Base-by-base conservation (phyloP, 2,888 invertebrate genomes). In the Dolichomitus sp. region DNA sequence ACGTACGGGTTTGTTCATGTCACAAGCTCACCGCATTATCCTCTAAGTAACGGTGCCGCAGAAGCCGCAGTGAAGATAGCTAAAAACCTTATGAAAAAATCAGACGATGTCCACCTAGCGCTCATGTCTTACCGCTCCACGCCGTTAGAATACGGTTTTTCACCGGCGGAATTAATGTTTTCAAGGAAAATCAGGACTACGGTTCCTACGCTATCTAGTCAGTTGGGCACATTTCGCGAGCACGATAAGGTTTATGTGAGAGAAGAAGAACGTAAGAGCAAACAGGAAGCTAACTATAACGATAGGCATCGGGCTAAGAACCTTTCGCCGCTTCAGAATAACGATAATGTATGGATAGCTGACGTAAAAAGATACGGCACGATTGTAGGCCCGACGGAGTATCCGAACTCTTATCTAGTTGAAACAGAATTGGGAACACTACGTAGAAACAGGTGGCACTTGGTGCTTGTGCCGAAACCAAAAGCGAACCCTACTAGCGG, bases 261-360 rank as follows among this genome's bases (percentile, higher is more conserved):
- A 61, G 84, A 86, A 75, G 69, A 81, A 57, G 14, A 52, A 9
- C 48, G 78, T 50, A 82, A 73, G 50, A 63, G 42, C 6, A 78
- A 78, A 37, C 78, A 70, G n/a, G 63, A 78, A 54, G 45, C 30
- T 1, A 48, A 52, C 14, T 85, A 63, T 66, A 84, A 85, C 73
- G 48, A 69, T 17, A 81, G 82, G 19, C 87, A 87, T 73, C 80
- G 85, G 17, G 80, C 77, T n/a, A 57, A 33, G 7, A 65, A 84
- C 23, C 70, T 85, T 27, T 69, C 76, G 5, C 83, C 81, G 19
- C 52, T 42, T 42, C 42, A 42, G 11, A 42, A 42, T 12, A 12
- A 42, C 42, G 42, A 12, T 42, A 42, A 42, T n/a, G 87, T 88
- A 0, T 88, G 89, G 89, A 74, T 89, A 3, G 83, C 80, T 9